phyloP scores from a whole-genome alignment of 1,140 invertebrate genomes.

The Zaprionus gabonicus region DNA sequence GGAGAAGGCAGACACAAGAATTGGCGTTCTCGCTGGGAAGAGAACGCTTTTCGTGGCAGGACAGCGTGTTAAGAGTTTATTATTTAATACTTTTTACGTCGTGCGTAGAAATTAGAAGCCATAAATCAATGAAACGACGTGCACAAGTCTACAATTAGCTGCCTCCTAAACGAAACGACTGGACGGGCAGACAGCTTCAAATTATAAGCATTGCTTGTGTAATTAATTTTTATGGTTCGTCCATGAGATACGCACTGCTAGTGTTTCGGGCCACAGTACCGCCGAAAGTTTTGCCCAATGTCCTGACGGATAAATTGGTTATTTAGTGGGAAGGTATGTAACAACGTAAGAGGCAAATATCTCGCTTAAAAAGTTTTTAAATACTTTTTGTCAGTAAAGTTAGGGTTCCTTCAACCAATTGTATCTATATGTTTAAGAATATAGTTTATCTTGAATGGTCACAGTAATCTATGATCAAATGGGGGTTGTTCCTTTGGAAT shows the following conservation, averaged over 20 bases:
- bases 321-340: not conserved
- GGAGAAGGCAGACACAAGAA: not conserved
- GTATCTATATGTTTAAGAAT: too few species aligned
- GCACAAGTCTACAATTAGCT: slow-evolving; percentile 78
- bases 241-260: slow-evolving; percentile 13
- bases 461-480: too few species aligned
- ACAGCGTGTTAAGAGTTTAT: slow-evolving; percentile 71
- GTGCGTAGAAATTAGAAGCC: slow-evolving; percentile 77
- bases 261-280: not conserved
- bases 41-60: slow-evolving; percentile 45
- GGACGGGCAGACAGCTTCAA: slow-evolving; percentile 44
- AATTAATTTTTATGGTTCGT: slow-evolving; percentile 66
- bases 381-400: too few species aligned
- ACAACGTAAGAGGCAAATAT: not conserved
- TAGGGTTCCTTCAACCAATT: too few species aligned
- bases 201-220: slow-evolving; percentile 62
- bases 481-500: too few species aligned
- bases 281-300: slow-evolving; percentile 19
- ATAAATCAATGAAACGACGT: slow-evolving; percentile 81
- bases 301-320: slow-evolving; percentile 13
- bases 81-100: slow-evolving; percentile 78
- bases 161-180: slow-evolving; percentile 17
- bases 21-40: slow-evolving; percentile 22
- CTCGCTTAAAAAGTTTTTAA: not conserved
- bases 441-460: too few species aligned